A percentile compares a stretch with the other conserved stretches of the same genome.
phyloP scores from a whole-genome alignment of 2,113 vertebrate genomes.

The Camelus dromedarius region DNA sequence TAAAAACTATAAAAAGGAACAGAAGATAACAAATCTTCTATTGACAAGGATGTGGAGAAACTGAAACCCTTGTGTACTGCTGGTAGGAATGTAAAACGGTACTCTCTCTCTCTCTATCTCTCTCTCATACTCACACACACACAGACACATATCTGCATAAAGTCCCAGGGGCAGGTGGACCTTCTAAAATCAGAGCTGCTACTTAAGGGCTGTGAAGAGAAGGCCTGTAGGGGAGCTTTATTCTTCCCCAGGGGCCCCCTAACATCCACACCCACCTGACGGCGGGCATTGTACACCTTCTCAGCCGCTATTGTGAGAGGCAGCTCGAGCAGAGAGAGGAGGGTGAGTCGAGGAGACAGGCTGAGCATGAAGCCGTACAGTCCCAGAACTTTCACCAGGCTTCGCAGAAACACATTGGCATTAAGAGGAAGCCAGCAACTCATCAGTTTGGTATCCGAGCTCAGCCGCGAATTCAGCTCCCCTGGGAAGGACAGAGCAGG shows the following conservation, averaged over 20 bases:
- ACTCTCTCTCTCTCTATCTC: neutral
- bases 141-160: neutral
- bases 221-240: too few species aligned
- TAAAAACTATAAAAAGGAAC: neutral
- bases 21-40: too few species aligned
- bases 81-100: neutral
- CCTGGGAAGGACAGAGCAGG: slow-evolving; percentile 81
- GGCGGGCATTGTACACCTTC: slow-evolving; percentile 87
- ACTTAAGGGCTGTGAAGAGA: neutral
- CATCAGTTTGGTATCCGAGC: slow-evolving; percentile 88
- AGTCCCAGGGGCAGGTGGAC: neutral
- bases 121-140: too few species aligned
- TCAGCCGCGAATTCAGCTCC: slow-evolving; percentile 90
- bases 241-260: neutral
- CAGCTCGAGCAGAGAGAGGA: slow-evolving; percentile 88
- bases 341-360: slow-evolving; percentile 90
- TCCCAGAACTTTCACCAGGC: slow-evolving; percentile 87
- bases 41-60: neutral
- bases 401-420: slow-evolving; percentile 91
- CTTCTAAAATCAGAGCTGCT: neutral
- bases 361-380: slow-evolving; percentile 89
- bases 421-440: slow-evolving; percentile 88
- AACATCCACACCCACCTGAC: slow-evolving; percentile 83
- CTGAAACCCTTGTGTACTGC: neutral
- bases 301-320: slow-evolving; percentile 85